phyloP scores from a whole-genome alignment of 1,140 invertebrate species.

The Drosophila subobscura region DNA sequence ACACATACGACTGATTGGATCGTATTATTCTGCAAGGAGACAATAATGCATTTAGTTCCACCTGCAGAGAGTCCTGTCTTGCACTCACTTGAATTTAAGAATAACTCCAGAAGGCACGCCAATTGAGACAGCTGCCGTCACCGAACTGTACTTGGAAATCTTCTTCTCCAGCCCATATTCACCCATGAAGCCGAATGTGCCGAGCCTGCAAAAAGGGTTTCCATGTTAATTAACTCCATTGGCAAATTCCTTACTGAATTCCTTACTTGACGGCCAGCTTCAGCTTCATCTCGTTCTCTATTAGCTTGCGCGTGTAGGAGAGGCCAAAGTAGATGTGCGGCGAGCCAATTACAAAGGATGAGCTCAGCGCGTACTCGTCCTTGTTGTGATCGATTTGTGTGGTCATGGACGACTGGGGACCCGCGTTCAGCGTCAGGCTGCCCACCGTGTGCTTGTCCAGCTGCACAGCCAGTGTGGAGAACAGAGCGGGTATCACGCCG shows the following conservation, averaged over 20 bases:
- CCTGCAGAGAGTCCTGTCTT: no score
- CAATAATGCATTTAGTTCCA: background rate
- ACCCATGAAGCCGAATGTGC: conserved; percentile 92
- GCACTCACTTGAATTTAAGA: conserved; percentile 92
- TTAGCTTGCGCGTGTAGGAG: conserved; percentile 90
- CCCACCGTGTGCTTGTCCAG: conserved; percentile 93
- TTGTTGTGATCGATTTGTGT: conserved; percentile 91
- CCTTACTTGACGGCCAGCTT: conserved; percentile 91
- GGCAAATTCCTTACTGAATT: background rate
- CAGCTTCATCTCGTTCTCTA: conserved; percentile 90
- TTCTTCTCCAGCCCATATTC: conserved; percentile 97
- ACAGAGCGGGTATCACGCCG: conserved; percentile 88
- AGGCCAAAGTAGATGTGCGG: conserved; percentile 91
- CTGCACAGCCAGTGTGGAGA: conserved; percentile 91
- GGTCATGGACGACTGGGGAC: conserved; percentile 89
- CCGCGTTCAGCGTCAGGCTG: conserved; percentile 92
- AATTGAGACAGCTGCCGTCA: conserved; percentile 92
- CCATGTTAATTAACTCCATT: background rate
- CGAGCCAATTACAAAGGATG: conserved; percentile 91
- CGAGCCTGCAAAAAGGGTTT: conserved; percentile 86
- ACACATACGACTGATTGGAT: conserved; percentile 94
- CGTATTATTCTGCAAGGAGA: conserved; percentile 88
- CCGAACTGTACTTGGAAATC: conserved; percentile 94
- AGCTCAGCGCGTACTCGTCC: conserved; percentile 86
- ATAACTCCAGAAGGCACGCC: conserved; percentile 94